Evolutionary conservation across 2,888 invertebrate genomes (phyloP).

Genomic region (Ophion ventricosus): DNA sequence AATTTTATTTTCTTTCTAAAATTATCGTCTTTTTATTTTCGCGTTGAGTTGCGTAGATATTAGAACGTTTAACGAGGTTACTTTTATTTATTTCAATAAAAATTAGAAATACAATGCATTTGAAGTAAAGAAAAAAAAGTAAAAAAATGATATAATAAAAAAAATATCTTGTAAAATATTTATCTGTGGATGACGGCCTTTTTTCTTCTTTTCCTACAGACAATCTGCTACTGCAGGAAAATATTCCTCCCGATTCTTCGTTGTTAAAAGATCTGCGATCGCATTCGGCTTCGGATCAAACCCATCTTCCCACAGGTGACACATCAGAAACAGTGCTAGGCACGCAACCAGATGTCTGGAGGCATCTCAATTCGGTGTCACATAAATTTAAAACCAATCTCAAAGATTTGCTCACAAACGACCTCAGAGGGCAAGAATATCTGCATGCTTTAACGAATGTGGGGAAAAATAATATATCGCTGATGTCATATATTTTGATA

Average conservation of each 20-base stretch:
- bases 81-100: constrained; percentile 17
- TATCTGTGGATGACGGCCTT: no score
- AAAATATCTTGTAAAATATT: background rate
- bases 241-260: background rate
- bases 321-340: background rate
- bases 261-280: background rate
- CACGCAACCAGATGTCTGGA: background rate
- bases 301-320: background rate
- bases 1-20: constrained; percentile 3
- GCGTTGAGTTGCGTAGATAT: constrained; percentile 7
- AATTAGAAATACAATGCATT: constrained; percentile 7
- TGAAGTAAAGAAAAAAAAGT: background rate
- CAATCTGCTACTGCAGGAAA: constrained; percentile 19
- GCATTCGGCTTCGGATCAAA: background rate
- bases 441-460: constrained; percentile 13
- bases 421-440: constrained; percentile 22
- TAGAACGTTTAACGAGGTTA: constrained; percentile 9
- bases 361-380: constrained; percentile 4
- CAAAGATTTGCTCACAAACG: background rate
- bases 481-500: constrained; percentile 18
- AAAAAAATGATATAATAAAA: background rate
- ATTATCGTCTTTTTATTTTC: background rate
- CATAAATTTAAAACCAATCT: constrained; percentile 8
- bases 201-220: constrained; percentile 2
- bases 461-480: constrained; percentile 12